Evolutionary conservation across 2,797 vertebrate species (phyloP).

Genomic region (Agapornis canus): DNA sequence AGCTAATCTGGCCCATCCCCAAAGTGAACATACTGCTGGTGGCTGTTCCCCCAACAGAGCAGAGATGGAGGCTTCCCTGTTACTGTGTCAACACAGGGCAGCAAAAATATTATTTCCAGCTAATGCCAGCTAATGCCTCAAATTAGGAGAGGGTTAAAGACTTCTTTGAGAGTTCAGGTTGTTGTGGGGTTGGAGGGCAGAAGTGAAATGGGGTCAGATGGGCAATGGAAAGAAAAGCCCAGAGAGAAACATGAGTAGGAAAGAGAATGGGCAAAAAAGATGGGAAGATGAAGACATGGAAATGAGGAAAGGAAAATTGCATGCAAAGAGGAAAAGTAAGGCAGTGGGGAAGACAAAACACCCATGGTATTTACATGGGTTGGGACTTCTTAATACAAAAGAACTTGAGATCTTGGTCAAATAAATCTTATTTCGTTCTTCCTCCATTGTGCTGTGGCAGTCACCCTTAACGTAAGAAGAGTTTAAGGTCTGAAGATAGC

Average conservation of each 20-base stretch:
- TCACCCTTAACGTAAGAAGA: not conserved
- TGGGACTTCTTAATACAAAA: not conserved
- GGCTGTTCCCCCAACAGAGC: not conserved
- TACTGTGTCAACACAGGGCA: not conserved
- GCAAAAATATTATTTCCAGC: constrained; percentile 4
- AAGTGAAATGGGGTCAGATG: not conserved
- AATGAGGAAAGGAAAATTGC: not conserved
- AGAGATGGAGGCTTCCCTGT: not conserved
- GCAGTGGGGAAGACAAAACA: not conserved
- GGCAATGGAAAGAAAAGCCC: not conserved
- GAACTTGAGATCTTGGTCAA: not conserved
- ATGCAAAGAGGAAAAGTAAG: not conserved
- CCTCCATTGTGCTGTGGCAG: not conserved
- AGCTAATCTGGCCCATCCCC: not conserved
- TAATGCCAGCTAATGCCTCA: not conserved
- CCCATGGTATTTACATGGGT: not conserved
- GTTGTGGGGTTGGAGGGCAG: not conserved
- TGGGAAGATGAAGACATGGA: not conserved
- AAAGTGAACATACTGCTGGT: not conserved
- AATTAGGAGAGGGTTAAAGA: not conserved
- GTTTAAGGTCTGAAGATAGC: not conserved
- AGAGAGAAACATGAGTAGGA: not conserved
- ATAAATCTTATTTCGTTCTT: not conserved
- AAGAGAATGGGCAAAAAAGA: not conserved
- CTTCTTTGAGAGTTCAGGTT: not conserved